phyloP scores from a whole-genome alignment of 1,140 invertebrate genomes.

The Choristoneura fumiferana region DNA sequence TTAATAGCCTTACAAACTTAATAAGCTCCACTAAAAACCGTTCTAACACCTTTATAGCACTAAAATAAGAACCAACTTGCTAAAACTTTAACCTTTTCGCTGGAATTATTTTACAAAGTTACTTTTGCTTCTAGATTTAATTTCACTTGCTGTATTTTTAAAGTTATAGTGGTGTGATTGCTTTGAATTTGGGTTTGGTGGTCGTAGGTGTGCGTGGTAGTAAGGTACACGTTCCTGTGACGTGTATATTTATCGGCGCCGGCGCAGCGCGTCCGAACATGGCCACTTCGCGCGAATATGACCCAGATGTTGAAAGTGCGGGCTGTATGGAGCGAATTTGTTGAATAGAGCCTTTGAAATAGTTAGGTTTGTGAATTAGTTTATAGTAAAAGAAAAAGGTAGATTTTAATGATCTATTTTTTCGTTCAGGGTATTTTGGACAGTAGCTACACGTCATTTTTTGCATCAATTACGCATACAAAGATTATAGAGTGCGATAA shows the following conservation, averaged over 20 bases:
- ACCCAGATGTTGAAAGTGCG: slow-evolving; percentile 53
- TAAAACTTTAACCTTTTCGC: background rate
- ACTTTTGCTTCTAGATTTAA: background rate
- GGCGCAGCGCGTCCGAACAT: slow-evolving; percentile 34
- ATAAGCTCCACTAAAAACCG: background rate
- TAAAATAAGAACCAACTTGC: background rate
- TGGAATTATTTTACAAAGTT: background rate
- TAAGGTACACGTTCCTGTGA: slow-evolving; percentile 53
- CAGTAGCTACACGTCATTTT: no score
- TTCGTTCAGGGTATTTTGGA: no score
- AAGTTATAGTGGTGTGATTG: slow-evolving; percentile 20
- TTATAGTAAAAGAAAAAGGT: no score
- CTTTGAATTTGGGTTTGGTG: background rate
- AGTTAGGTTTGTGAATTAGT: no score
- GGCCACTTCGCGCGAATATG: slow-evolving; percentile 65
- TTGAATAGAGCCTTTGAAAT: no score
- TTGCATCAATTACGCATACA: no score
- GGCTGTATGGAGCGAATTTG: slow-evolving; percentile 32
- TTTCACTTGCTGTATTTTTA: background rate
- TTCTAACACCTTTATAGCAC: background rate
- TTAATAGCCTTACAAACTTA: slow-evolving; percentile 5
- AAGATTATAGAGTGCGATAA: no score
- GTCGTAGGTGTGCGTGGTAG: slow-evolving; percentile 26
- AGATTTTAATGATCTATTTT: no score
- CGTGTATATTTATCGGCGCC: slow-evolving; percentile 65